Percentiles rank a stretch among this genome's conserved stretches.
Evolutionary conservation across 2,888 invertebrate species (phyloP).

Genomic region (Lasius platythorax): DNA sequence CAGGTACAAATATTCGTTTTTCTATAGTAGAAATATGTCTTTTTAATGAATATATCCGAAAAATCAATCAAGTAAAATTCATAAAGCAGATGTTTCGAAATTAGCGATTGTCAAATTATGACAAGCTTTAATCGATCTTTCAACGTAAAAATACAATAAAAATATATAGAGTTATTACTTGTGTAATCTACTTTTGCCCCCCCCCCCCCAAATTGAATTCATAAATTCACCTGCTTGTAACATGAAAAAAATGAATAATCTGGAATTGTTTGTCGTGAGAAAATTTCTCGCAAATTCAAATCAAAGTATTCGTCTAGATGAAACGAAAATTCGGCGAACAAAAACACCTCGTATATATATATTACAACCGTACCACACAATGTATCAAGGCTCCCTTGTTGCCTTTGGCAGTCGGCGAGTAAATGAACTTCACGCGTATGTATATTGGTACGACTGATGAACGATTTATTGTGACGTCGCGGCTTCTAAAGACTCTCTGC

Average conservation of each 20-base stretch:
- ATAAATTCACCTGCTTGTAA: not conserved
- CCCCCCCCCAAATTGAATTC: not conserved
- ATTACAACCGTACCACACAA: not conserved
- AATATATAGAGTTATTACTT: slow-evolving; percentile 3
- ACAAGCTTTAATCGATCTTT: not conserved
- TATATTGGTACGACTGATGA: slow-evolving; percentile 2
- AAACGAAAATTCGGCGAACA: not conserved
- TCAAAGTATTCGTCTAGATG: not conserved
- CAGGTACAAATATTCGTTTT: not conserved
- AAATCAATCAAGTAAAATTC: not conserved
- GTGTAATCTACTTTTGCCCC: not conserved
- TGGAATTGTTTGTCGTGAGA: not conserved
- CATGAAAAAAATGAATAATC: not conserved
- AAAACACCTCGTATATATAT: not conserved
- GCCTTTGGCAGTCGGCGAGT: not conserved
- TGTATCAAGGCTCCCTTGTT: not conserved
- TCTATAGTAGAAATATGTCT: not conserved
- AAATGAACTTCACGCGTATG: slow-evolving; percentile 10
- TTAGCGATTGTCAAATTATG: not conserved
- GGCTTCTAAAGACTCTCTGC: not conserved
- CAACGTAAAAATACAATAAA: not conserved
- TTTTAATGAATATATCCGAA: not conserved
- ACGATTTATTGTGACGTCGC: slow-evolving; percentile 32
- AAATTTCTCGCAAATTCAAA: not conserved
- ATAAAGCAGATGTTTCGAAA: not conserved